Evolutionary conservation across 1,140 invertebrate species (phyloP), one percentile per base, ranked within the genome.

Genomic region (Ephestia elutella): DNA sequence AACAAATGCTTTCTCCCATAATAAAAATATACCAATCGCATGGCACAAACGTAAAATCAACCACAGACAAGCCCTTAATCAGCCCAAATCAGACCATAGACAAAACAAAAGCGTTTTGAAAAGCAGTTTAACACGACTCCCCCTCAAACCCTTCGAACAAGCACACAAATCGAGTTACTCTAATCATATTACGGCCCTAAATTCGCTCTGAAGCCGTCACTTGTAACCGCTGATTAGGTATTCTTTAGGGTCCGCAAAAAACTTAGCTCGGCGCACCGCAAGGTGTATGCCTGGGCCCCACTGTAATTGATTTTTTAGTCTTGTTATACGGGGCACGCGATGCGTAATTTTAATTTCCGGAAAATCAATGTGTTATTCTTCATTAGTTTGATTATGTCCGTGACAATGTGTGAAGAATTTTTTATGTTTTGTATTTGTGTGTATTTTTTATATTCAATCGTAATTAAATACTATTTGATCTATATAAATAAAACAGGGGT

Each of bases 101-200:
- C 2, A 44, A n/a, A 44, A 44, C 38, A 44, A 44, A 44, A 44
- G 38, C 38, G n/a, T 1, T 44, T 44, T 44, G 13, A 44, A 44
- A 44, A 15, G 38, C 38, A n/a, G 38, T 44, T 44, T 17, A 44
- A 15, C 38, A 15, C 38, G 13, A n/a, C 38, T 17, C 13, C 38
- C 38, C n/a, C 15, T 1, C 13, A 44, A 44, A 44, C 38, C 38
- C 38, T 44, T 44, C 38, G 32, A 38, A 44, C 38, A 44, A 44
- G 38, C n/a, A 44, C 38, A 44, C 38, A 44, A 44, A 44, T 44
- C 38, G 38, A 44, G 38, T 44, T 44, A 15, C 38, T 44, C 13
- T 44, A 44, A 44, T 44, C 38, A 44, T 15, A 44, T 44, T 44
- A 44, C n/a, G 38, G 38, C 38, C 38, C 38, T 44, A 44, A 44